A percentile compares a stretch with the other conserved stretches of the same genome.
Evolutionary conservation across 2,113 vertebrate genomes (phyloP).

Genomic region (Tringa solitaria): DNA sequence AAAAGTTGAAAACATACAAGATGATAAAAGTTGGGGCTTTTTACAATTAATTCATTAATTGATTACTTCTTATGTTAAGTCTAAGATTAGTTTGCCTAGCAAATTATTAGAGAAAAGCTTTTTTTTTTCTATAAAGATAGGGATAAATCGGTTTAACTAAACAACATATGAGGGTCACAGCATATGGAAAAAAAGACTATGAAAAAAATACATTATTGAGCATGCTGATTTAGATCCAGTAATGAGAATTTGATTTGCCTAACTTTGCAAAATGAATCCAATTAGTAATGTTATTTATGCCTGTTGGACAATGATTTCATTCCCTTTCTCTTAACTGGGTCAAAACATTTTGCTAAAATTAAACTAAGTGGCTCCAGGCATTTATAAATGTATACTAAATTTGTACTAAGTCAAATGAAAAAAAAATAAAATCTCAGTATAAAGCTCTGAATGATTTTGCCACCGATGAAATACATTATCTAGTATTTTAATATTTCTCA

Average conservation of each 20-base stretch:
- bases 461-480: neutral
- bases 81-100: neutral
- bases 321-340: conserved; percentile 1
- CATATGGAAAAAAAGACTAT: neutral
- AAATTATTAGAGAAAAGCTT: neutral
- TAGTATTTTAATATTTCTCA: neutral
- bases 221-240: neutral
- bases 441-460: neutral
- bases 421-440: neutral
- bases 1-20: neutral
- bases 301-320: neutral
- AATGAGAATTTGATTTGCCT: neutral
- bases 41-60: neutral
- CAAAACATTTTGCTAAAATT: neutral
- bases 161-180: neutral
- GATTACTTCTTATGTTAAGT: neutral
- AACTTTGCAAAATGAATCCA: neutral
- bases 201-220: neutral
- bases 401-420: neutral
- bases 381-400: neutral
- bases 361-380: neutral
- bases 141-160: neutral
- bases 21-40: fast-evolving
- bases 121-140: neutral
- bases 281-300: neutral